Conservation (phyloP, 2,797 vertebrate species). For the Gallinago stenura region DNA sequence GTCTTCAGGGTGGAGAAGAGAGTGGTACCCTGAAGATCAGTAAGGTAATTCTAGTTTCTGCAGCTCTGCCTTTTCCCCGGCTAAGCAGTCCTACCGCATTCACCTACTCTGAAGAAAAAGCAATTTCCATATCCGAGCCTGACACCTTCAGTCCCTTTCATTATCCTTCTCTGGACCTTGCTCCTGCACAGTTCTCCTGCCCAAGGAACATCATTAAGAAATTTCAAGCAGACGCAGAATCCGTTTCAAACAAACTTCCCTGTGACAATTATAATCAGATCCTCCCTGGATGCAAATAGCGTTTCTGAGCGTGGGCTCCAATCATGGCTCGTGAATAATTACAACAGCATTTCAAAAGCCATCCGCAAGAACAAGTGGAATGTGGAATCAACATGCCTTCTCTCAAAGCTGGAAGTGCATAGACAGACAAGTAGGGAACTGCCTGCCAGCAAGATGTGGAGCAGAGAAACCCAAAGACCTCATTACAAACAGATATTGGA, state of each 20-base stretch:
- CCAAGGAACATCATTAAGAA: background rate
- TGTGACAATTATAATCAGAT: slow-evolving; percentile 41
- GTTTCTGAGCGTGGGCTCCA: background rate
- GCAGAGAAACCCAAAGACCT: background rate
- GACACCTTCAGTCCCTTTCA: background rate
- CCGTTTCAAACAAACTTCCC: slow-evolving; percentile 27
- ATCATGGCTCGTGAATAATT: slow-evolving; percentile 34
- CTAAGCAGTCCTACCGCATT: background rate
- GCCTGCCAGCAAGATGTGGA: background rate
- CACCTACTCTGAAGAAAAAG: background rate
- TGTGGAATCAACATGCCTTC: background rate
- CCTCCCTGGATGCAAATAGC: slow-evolving; percentile 41
- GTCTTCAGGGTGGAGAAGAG: background rate
- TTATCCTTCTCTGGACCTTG: background rate
- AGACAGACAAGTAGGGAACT: background rate
- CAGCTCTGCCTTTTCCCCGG: background rate
- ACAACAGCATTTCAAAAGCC: background rate
- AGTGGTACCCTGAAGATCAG: background rate
- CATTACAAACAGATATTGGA: background rate
- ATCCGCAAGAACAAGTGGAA: background rate
- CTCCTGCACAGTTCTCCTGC: background rate
- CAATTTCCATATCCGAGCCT: background rate
- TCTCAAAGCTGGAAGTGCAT: background rate
- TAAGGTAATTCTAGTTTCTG: background rate
- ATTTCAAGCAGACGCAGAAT: background rate